These are phyloP conservation scores for Coelogynopora nodosa DNA, from an alignment of 2,888 invertebrate genomes.

Conservation along the genomic window DNA sequence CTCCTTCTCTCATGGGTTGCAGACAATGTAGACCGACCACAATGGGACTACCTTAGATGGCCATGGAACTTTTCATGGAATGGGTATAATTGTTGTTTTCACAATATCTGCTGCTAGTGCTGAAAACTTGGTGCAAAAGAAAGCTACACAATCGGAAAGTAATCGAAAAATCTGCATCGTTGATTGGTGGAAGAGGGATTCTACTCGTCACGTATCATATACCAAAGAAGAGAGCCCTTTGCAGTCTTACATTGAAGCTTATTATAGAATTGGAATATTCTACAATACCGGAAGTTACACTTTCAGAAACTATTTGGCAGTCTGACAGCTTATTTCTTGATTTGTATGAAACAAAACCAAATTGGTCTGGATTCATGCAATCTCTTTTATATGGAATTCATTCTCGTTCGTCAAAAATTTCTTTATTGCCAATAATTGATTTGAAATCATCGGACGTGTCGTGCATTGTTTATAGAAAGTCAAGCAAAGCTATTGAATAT, in stretches of 20 bases:
- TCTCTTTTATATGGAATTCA: not conserved
- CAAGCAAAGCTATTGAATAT: conserved; percentile 23
- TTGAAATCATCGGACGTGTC: conserved; percentile 21
- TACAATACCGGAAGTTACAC: not conserved
- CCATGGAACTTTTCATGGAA: conserved; percentile 19
- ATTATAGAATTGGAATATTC: conserved; percentile 25
- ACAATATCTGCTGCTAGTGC: not conserved
- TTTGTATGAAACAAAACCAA: not conserved
- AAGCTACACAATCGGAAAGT: too few species aligned
- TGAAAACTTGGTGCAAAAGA: too few species aligned
- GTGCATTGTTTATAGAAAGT: conserved; percentile 12
- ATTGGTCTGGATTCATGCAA: conserved; percentile 34
- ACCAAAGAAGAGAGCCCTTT: not conserved
- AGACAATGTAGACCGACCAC: conserved; percentile 29
- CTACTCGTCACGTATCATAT: not conserved
- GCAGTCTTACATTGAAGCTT: not conserved
- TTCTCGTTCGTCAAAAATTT: not conserved
- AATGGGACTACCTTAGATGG: conserved; percentile 21
- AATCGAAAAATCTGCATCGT: not conserved
- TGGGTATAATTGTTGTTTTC: not conserved
- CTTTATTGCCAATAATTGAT: conserved; percentile 26
- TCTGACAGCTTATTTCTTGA: conserved; percentile 7
- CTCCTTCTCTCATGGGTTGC: conserved; percentile 21
- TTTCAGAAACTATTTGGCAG: conserved; percentile 10
- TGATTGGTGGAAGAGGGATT: conserved; percentile 2